Conservation (phyloP, 2,113 vertebrate genomes). For the Phyllostomus hastatus region DNA sequence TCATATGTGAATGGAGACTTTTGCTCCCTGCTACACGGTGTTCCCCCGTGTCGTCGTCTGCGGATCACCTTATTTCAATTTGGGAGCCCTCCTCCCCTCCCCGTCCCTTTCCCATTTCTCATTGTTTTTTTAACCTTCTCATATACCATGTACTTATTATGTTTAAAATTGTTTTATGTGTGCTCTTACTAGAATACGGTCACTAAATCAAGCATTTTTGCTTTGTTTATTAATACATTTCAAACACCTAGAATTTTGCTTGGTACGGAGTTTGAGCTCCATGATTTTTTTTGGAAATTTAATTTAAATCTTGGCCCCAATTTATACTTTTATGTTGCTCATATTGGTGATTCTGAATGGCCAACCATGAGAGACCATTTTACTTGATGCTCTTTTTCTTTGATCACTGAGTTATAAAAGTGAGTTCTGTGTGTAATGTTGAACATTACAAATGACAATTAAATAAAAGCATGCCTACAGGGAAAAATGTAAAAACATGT, state of each 20-base stretch:
- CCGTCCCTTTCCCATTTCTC: neutral
- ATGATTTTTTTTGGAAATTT: neutral
- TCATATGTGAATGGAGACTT: neutral
- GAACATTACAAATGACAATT: neutral
- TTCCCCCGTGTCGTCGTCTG: neutral
- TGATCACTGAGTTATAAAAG: neutral
- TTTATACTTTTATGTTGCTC: neutral
- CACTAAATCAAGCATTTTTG: neutral
- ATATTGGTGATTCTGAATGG: neutral
- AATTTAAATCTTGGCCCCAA: neutral
- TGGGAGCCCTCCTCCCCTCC: neutral
- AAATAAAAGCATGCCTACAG: neutral
- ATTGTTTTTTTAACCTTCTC: neutral
- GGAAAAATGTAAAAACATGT: neutral
- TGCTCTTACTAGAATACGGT: neutral
- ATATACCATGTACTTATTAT: neutral
- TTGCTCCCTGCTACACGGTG: neutral
- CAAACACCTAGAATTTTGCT: neutral
- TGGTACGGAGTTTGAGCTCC: neutral
- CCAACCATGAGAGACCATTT: neutral
- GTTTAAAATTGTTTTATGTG: neutral
- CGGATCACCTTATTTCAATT: neutral
- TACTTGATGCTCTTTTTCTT: neutral
- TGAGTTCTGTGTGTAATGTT: neutral
- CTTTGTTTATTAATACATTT: neutral